These are phyloP conservation scores for Stigmatopora nigra DNA, from an alignment of 2,113 vertebrate species.

Conservation along the genomic window DNA sequence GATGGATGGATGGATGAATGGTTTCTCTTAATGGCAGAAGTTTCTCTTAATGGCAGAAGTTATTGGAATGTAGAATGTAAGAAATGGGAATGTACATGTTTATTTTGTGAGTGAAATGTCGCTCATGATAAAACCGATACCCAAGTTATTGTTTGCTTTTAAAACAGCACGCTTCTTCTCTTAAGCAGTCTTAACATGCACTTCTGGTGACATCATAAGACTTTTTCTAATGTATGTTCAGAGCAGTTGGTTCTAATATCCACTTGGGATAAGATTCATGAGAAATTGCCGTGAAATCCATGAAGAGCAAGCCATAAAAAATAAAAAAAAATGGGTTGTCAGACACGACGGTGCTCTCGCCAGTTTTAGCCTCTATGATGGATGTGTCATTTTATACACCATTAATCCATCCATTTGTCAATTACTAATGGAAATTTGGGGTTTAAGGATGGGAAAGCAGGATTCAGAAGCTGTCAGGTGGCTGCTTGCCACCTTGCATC, in stretches of 20 bases:
- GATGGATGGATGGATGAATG: too few relatives aligned
- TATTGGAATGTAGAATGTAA: slow-evolving; percentile 33
- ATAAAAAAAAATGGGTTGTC: slow-evolving; percentile 18
- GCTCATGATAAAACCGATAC: background rate
- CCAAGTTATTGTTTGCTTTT: too few relatives aligned
- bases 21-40: slow-evolving; percentile 33
- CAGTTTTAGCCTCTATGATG: slow-evolving; percentile 50
- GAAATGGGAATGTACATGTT: slow-evolving; percentile 14
- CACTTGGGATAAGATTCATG: background rate
- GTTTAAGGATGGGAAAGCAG: slow-evolving; percentile 18
- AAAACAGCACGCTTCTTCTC: too few relatives aligned
- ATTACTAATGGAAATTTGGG: slow-evolving; percentile 56
- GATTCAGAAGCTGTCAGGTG: slow-evolving; percentile 48
- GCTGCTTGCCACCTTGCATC: slow-evolving; percentile 45
- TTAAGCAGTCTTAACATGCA: background rate
- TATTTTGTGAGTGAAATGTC: slow-evolving; percentile 21
- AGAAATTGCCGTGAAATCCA: slow-evolving; percentile 7
- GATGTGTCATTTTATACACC: slow-evolving; percentile 61
- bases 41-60: slow-evolving; percentile 33
- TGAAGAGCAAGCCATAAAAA: slow-evolving; percentile 18
- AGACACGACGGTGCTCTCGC: slow-evolving; percentile 33
- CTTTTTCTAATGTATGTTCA: background rate
- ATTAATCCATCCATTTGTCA: slow-evolving; percentile 65
- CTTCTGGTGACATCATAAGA: background rate
- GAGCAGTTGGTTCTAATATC: background rate